Conservation (phyloP, 2,113 vertebrate genomes). For the Cyprinodon variegatus region DNA sequence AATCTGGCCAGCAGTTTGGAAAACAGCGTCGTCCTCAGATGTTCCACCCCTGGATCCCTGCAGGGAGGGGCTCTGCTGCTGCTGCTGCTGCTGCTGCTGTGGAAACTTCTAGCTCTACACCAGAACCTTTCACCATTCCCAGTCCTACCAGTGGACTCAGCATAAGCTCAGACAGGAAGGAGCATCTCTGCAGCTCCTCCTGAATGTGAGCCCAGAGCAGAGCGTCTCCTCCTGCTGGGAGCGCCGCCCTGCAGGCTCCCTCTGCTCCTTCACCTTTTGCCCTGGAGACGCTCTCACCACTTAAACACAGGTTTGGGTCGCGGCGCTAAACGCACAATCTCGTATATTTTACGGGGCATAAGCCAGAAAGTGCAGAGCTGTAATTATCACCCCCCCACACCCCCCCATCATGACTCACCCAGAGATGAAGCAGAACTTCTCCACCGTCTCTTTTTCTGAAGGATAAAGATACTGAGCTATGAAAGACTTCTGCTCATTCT, state of each 20-base stretch:
- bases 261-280: conserved; percentile 54
- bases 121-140: neutral
- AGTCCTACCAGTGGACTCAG: neutral
- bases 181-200: neutral
- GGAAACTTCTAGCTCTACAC: conserved; percentile 58
- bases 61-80: conserved; percentile 67
- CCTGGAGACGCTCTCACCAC: conserved; percentile 46
- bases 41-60: conserved; percentile 49
- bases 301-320: conserved; percentile 56
- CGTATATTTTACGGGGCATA: conserved; percentile 55
- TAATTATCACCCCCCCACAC: conserved; percentile 51
- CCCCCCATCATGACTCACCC: conserved; percentile 66
- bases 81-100: conserved; percentile 40
- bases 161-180: neutral
- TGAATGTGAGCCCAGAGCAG: no score
- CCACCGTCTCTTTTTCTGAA: conserved; percentile 59
- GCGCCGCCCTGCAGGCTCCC: conserved; percentile 14
- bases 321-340: conserved; percentile 38
- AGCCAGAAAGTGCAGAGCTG: conserved; percentile 39
- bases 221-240: no score
- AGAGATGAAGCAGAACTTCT: conserved; percentile 67
- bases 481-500: conserved; percentile 74
- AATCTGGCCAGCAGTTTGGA: conserved; percentile 71
- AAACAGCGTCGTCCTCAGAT: conserved; percentile 67
- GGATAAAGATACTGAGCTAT: conserved; percentile 39